Conservation (phyloP, 1,140 invertebrate species). For the Micrasema minimum region DNA sequence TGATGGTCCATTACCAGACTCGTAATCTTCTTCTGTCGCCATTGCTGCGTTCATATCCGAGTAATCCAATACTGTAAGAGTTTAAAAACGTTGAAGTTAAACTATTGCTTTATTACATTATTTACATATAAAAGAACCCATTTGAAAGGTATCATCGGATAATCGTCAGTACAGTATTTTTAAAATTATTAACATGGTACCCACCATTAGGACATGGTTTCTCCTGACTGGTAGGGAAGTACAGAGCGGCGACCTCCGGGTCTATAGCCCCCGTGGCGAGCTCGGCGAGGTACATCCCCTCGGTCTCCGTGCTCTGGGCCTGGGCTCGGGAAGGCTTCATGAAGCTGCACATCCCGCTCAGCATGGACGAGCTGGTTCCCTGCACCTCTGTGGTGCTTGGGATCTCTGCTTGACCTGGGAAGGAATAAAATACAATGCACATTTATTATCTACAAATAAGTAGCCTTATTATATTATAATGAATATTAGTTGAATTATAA, state of each 20-base stretch:
- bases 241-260: slow-evolving; percentile 89
- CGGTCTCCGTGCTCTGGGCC: slow-evolving; percentile 68
- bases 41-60: slow-evolving; percentile 51
- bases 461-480: too few relatives aligned
- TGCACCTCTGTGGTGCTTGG: slow-evolving; percentile 59
- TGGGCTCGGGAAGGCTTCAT: slow-evolving; percentile 84
- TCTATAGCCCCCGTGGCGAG: slow-evolving; percentile 89
- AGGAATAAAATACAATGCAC: neutral
- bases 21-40: slow-evolving; percentile 87
- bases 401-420: slow-evolving; percentile 7
- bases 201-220: slow-evolving; percentile 16
- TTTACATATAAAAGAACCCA: neutral
- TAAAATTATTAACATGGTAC: too few relatives aligned
- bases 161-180: neutral
- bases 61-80: slow-evolving; percentile 33
- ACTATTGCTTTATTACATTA: neutral
- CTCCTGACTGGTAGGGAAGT: slow-evolving; percentile 74
- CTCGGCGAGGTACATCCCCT: slow-evolving; percentile 94
- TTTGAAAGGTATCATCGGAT: neutral
- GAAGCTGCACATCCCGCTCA: slow-evolving; percentile 92
- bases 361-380: slow-evolving; percentile 76
- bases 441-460: neutral
- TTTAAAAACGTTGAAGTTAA: neutral
- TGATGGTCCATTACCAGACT: slow-evolving; percentile 94
- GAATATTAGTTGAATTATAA: too few relatives aligned